Percentiles rank a stretch among this genome's conserved stretches.
These are phyloP conservation scores for Margaritifera margaritifera DNA, from an alignment of 2,888 invertebrate species.

Conservation along the genomic window DNA sequence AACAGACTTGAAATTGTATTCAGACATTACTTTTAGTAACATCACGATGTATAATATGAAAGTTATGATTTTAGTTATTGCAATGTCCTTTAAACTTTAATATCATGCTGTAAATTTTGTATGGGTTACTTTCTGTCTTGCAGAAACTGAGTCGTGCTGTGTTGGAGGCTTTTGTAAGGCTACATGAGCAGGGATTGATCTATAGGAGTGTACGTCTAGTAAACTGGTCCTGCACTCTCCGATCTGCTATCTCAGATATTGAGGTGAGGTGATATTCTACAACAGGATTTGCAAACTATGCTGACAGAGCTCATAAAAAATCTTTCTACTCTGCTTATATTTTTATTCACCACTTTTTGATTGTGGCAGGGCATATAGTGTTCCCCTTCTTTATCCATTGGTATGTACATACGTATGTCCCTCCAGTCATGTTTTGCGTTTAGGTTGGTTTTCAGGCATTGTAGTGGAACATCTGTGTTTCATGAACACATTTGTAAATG, in stretches of 20 bases:
- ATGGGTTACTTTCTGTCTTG: slow-evolving; percentile 23
- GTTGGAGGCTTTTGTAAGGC: slow-evolving; percentile 91
- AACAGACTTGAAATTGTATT: too few relatives aligned
- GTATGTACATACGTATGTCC: neutral
- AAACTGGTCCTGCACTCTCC: slow-evolving; percentile 98
- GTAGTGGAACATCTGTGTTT: too few relatives aligned
- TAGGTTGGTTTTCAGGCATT: neutral
- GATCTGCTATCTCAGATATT: slow-evolving; percentile 98
- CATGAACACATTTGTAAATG: too few relatives aligned
- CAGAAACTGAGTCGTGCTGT: slow-evolving; percentile 81
- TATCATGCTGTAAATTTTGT: slow-evolving; percentile 1
- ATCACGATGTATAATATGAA: too few relatives aligned
- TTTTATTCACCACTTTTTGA: neutral
- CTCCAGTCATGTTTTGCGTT: neutral
- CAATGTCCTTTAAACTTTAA: neutral
- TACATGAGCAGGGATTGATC: slow-evolving; percentile 91
- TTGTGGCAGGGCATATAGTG: too few relatives aligned
- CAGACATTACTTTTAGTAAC: too few relatives aligned
- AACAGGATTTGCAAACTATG: neutral
- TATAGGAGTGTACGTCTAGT: slow-evolving; percentile 95
- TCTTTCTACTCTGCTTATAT: neutral
- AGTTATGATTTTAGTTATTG: neutral
- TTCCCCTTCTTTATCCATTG: neutral
- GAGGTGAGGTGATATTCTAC: slow-evolving; percentile 78
- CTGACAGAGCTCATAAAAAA: neutral